Evolutionary conservation across 2,888 invertebrate species (phyloP), one percentile per base, ranked within the genome.

Genomic region (Spodoptera picta): DNA sequence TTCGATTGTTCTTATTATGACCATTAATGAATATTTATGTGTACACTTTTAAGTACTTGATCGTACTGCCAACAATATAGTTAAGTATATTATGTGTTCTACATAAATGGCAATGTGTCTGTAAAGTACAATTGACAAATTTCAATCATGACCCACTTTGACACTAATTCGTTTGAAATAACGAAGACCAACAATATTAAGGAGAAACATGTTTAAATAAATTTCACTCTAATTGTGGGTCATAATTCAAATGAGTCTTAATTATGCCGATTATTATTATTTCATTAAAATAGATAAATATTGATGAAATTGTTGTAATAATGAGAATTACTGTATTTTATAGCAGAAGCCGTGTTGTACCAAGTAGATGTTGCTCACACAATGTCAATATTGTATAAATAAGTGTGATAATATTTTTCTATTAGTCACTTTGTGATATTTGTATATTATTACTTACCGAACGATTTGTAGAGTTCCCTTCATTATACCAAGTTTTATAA

Each of bases 361-460:
- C 48, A 47, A 63, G 12, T 74, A 69, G 65, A 51, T 58, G 45
- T 63, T 67, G 72, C 72, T 75, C 69, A 73, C 61, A 60, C 54
- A 58, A 58, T 46, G 62, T 78, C 71, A 76, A 79, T 77, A 66
- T 68, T 46, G 52, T 67, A 43, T 19, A 62, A 47, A 47, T 75
- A 65, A 47, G 49, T 65, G 64, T 65, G 65, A 63, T 65, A 46
- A 67, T 79, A 73, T 80, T 75, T 80, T 78, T 74, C 48, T 52
- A 79, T 53, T 58, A 57, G 65, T 64, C 59, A 69, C 64, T 76
- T 76, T 52, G 46, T 27, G 45, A 47, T 43, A 53, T n/a, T 31
- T 43, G 10, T 9, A 9, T n/a, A 46, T 43, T 6, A 9, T 14
- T 67, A 27, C 46, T 12, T 12, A 45, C 14, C 27, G n/a, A 24